Conservation (phyloP, 1,140 invertebrate species). For the Brachionus rotundiformis region DNA sequence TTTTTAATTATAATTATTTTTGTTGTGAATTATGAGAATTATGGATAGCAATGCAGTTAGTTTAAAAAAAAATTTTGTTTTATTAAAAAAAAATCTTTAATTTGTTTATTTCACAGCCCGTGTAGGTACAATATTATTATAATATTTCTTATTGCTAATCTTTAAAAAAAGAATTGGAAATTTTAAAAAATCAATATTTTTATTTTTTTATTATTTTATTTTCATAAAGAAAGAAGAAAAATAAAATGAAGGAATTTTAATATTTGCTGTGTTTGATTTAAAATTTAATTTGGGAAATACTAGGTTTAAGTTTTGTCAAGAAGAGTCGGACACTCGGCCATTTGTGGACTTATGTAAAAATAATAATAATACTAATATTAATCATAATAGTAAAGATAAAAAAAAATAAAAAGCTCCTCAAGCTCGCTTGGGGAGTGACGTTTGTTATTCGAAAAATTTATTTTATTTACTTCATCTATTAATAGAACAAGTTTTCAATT, state of each 20-base stretch:
- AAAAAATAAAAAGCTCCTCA: too few relatives aligned
- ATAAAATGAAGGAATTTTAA: too few relatives aligned
- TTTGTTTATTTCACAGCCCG: not conserved
- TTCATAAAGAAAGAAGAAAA: too few relatives aligned
- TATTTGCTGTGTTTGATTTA: not conserved
- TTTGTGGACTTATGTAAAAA: too few relatives aligned
- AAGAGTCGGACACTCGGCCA: too few relatives aligned
- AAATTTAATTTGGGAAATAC: too few relatives aligned
- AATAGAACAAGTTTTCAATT: not conserved
- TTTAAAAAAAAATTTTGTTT: not conserved
- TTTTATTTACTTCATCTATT: not conserved
- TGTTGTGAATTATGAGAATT: not conserved
- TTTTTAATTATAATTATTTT: slow-evolving; percentile 28
- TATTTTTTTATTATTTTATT: too few relatives aligned
- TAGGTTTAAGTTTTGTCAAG: too few relatives aligned
- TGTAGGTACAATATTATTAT: not conserved
- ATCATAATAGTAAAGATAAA: too few relatives aligned
- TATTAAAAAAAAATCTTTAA: not conserved
- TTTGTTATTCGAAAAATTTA: not conserved
- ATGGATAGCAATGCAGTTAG: not conserved
- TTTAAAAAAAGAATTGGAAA: not conserved
- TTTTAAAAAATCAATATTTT: not conserved
- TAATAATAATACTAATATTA: too few relatives aligned
- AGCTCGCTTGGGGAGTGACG: not conserved
- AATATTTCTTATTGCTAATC: not conserved